phyloP scores from a whole-genome alignment of 2,888 invertebrate genomes.

The Tubulanus polymorphus region DNA sequence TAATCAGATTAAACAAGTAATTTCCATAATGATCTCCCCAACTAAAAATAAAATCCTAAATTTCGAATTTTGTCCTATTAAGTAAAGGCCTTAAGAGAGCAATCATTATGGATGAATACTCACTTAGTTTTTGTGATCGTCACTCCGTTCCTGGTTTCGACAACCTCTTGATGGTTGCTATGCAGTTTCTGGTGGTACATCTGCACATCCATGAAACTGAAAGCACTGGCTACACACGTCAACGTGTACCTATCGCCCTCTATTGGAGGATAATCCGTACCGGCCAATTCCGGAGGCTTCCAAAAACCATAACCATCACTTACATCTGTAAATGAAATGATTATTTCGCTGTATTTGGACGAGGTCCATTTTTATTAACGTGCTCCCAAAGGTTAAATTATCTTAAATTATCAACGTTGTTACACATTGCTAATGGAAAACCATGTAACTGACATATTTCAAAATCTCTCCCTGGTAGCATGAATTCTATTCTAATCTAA shows the following conservation, averaged over 20 bases:
- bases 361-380: no score
- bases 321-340: conserved; percentile 17
- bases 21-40: no score
- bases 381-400: no score
- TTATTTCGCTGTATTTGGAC: no score
- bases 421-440: no score
- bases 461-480: no score
- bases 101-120: not conserved
- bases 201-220: conserved; percentile 23
- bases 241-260: conserved; percentile 21
- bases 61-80: not conserved
- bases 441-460: no score
- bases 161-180: not conserved
- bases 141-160: not conserved
- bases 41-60: not conserved
- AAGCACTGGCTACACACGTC: conserved; percentile 22
- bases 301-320: conserved; percentile 21
- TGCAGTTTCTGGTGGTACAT: conserved; percentile 12
- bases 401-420: no score
- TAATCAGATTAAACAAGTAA: no score
- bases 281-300: not conserved
- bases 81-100: not conserved
- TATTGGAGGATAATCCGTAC: no score
- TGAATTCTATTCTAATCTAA: no score
- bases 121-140: not conserved